Conservation (phyloP, 2,888 invertebrate species). For the Camponotus fellah region DNA sequence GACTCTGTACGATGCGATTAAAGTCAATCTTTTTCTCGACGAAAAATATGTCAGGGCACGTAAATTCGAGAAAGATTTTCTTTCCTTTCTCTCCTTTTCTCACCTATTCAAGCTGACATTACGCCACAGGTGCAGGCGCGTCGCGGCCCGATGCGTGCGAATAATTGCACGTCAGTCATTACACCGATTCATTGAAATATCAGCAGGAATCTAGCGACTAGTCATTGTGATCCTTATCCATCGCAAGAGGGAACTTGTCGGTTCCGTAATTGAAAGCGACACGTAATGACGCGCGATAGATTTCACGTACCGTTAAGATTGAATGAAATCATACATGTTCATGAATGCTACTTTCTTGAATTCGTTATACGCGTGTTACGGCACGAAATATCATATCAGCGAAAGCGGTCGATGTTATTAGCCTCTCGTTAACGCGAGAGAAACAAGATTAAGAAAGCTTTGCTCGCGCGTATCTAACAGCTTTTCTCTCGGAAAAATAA, state of each 20-base stretch:
- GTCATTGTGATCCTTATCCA: constrained; percentile 40
- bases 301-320: constrained; percentile 44
- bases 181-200: constrained; percentile 28
- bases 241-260: constrained; percentile 30
- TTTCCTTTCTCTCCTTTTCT: neutral
- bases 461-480: neutral
- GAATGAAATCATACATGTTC: constrained; percentile 52
- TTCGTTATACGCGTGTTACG: constrained; percentile 30
- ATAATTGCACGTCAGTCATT: constrained; percentile 47
- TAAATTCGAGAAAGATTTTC: constrained; percentile 16
- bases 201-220: constrained; percentile 1
- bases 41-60: neutral
- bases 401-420: constrained; percentile 39
- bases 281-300: constrained; percentile 23
- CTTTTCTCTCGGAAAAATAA: neutral
- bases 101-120: constrained; percentile 22
- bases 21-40: constrained; percentile 6
- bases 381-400: constrained; percentile 36
- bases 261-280: constrained; percentile 52
- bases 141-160: constrained; percentile 39
- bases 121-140: constrained; percentile 27
- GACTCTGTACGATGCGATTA: neutral
- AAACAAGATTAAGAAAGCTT: constrained; percentile 16
- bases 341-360: constrained; percentile 52
- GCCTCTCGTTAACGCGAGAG: constrained; percentile 5